phyloP scores from a whole-genome alignment of 2,113 vertebrate genomes.

The Macrotis lagotis region DNA sequence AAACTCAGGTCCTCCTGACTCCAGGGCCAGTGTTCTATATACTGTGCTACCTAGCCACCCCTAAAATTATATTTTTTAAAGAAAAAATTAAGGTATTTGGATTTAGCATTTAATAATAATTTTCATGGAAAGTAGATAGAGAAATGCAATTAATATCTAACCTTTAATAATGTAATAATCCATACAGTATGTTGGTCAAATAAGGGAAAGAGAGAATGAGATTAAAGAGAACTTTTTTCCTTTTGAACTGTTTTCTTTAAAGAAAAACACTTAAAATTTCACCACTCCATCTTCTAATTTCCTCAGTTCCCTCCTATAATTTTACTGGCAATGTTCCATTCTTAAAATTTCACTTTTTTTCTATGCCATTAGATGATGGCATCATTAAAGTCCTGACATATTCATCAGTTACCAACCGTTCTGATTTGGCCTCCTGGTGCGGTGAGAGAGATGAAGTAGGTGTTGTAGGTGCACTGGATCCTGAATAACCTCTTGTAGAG shows the following conservation, averaged over 20 bases:
- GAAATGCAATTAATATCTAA: constrained; percentile 4
- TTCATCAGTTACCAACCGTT: constrained; percentile 85
- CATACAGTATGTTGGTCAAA: not conserved
- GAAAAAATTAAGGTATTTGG: constrained; percentile 17
- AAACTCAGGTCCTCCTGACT: too few species aligned
- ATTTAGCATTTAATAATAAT: constrained; percentile 30
- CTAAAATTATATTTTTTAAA: not conserved
- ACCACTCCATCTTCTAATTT: constrained; percentile 14
- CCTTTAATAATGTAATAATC: constrained; percentile 31
- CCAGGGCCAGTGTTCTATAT: too few species aligned
- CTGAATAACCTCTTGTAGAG: constrained; percentile 81
- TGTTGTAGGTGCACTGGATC: constrained; percentile 80
- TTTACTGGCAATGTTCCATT: not conserved
- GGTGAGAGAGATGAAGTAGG: constrained; percentile 81
- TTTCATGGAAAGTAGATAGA: not conserved
- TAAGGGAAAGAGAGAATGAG: constrained; percentile 5
- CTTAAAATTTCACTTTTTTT: not conserved
- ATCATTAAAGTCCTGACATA: not conserved
- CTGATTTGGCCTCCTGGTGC: constrained; percentile 85
- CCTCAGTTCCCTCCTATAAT: not conserved
- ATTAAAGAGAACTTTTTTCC: not conserved
- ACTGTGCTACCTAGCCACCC: too few species aligned
- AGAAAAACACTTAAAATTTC: constrained; percentile 41
- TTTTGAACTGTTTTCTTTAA: not conserved
- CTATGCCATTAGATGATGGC: not conserved